phyloP scores from a whole-genome alignment of 1,140 invertebrate species.

The Eumeta japonica region DNA sequence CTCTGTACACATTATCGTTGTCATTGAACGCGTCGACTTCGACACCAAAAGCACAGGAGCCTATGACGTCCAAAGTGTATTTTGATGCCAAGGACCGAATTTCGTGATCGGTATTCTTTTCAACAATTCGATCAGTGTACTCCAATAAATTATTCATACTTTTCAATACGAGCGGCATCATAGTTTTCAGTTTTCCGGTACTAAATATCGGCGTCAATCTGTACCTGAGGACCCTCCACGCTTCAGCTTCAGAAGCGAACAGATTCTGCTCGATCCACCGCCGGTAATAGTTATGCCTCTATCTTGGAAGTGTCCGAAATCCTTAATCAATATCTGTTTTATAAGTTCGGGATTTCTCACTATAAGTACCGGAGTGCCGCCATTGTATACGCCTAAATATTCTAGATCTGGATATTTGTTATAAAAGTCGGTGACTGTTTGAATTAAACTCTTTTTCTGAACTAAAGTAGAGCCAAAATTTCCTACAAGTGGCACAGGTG shows the following conservation, averaged over 20 bases:
- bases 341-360: conserved; percentile 56
- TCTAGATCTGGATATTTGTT: conserved; percentile 15
- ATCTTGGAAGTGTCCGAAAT: conserved; percentile 58
- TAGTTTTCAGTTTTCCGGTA: no score
- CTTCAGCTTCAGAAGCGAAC: conserved; percentile 37
- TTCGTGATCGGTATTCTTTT: no score
- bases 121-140: conserved; percentile 18
- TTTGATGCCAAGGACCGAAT: no score
- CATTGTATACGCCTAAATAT: conserved; percentile 40
- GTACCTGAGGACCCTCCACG: conserved; percentile 48
- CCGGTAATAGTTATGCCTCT: conserved; percentile 22
- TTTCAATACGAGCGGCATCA: no score
- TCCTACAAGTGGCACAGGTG: conserved; percentile 7
- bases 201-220: conserved; percentile 59
- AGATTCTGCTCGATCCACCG: conserved; percentile 32
- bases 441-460: no score
- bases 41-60: no score
- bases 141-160: conserved; percentile 35
- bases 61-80: no score
- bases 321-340: conserved; percentile 56
- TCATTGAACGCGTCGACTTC: conserved; percentile 41
- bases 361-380: conserved; percentile 42
- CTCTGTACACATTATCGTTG: conserved; percentile 43
- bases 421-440: conserved; percentile 12
- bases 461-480: conserved; percentile 7